A percentile compares a stretch with the other conserved stretches of the same genome.
These are phyloP conservation scores for Heliconius hewitsoni DNA, from an alignment of 1,140 invertebrate genomes.

Conservation along the genomic window DNA sequence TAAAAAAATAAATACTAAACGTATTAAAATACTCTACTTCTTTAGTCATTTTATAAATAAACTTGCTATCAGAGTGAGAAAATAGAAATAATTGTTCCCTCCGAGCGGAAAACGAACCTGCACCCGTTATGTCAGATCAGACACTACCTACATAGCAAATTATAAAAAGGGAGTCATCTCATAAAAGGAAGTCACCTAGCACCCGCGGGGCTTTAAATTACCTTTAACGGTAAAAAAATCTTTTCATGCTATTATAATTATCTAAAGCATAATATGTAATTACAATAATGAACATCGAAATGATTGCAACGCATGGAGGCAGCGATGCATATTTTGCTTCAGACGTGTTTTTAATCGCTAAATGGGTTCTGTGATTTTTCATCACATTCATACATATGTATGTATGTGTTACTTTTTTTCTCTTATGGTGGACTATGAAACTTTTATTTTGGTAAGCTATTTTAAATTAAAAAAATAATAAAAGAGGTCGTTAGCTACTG, in stretches of 20 bases:
- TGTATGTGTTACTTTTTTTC: not conserved
- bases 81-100: too few species aligned
- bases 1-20: too few species aligned
- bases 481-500: too few species aligned
- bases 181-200: too few species aligned
- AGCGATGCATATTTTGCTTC: constrained; percentile 45
- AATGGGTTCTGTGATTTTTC: constrained; percentile 53
- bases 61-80: too few species aligned
- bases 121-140: too few species aligned
- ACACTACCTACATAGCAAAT: too few species aligned
- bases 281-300: constrained; percentile 61
- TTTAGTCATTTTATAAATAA: too few species aligned
- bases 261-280: constrained; percentile 10
- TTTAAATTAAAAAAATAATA: not conserved
- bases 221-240: not conserved
- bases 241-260: constrained; percentile 1
- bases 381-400: not conserved
- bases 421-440: not conserved
- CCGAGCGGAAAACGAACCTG: too few species aligned
- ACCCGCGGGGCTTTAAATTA: too few species aligned
- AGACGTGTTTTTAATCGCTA: constrained; percentile 53
- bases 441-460: not conserved
- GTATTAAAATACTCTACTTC: too few species aligned
- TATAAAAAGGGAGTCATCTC: too few species aligned
- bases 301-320: constrained; percentile 57